phyloP scores from a whole-genome alignment of 2,888 invertebrate genomes.

The Nomada goodeniana region DNA sequence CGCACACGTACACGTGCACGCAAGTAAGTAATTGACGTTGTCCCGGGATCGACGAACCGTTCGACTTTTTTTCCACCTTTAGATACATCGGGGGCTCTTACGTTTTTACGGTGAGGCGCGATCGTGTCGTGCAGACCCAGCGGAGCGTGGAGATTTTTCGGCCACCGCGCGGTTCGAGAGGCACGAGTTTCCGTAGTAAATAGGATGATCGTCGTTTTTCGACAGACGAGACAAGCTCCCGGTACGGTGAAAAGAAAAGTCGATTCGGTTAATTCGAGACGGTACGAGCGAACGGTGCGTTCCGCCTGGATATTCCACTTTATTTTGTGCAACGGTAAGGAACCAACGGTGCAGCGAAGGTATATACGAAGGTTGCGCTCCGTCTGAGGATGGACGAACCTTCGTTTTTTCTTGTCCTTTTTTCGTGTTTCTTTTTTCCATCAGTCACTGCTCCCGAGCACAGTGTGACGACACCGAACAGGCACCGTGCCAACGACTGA shows the following conservation, averaged over 20 bases:
- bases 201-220: slow-evolving; percentile 20
- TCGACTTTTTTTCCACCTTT: neutral
- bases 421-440: slow-evolving; percentile 15
- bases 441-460: slow-evolving; percentile 31
- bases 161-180: neutral
- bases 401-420: slow-evolving; percentile 13
- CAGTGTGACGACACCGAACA: slow-evolving; percentile 61
- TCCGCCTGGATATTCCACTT: slow-evolving; percentile 1
- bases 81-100: neutral
- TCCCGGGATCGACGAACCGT: slow-evolving; percentile 23
- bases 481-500: slow-evolving; percentile 65
- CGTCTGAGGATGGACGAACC: slow-evolving; percentile 18
- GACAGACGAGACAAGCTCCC: neutral
- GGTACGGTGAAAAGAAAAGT: neutral
- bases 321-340: neutral
- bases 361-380: slow-evolving; percentile 40
- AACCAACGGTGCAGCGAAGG: slow-evolving; percentile 7
- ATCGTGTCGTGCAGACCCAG: slow-evolving; percentile 17
- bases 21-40: slow-evolving; percentile 34
- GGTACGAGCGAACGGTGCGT: neutral
- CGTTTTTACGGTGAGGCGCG: slow-evolving; percentile 28
- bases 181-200: slow-evolving; percentile 1
- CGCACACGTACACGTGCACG: no score
- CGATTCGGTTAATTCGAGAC: slow-evolving; percentile 7
- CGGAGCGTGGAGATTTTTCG: slow-evolving; percentile 29